These are phyloP conservation scores for Zoroaster sp. DNA, from an alignment of 53 echinoderm and acorn worm species.

Conservation along the genomic window DNA sequence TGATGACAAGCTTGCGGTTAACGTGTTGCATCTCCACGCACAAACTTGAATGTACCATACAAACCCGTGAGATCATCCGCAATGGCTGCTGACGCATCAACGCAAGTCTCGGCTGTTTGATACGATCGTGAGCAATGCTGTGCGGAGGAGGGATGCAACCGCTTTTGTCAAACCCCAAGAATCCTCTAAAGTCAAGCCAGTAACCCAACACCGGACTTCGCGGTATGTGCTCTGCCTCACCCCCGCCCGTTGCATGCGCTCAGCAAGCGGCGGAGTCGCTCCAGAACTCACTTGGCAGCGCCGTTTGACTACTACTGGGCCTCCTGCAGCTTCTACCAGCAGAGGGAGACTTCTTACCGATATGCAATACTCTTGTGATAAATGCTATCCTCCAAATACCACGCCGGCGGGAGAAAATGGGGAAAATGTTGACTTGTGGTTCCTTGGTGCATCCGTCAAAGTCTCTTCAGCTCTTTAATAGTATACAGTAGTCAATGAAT, in stretches of 20 bases:
- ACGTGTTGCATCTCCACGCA: neutral
- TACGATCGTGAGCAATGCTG: neutral
- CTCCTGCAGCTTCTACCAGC: constrained; percentile 25
- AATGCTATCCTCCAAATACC: neutral
- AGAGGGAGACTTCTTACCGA: constrained; percentile 32
- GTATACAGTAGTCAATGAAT: constrained; percentile 50
- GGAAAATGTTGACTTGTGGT: constrained; percentile 25
- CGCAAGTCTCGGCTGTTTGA: neutral
- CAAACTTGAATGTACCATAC: neutral
- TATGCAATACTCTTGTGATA: constrained; percentile 10
- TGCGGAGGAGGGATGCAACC: neutral
- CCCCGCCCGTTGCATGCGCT: neutral
- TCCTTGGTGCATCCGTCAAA: neutral
- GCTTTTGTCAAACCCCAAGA: neutral
- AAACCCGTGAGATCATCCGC: neutral
- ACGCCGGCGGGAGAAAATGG: neutral
- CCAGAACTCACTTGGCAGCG: neutral
- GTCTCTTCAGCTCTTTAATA: neutral
- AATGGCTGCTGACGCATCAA: neutral
- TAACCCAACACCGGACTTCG: constrained; percentile 35
- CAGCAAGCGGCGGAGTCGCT: neutral
- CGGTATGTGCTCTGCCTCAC: constrained; percentile 18
- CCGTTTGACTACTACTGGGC: neutral
- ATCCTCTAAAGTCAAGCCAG: neutral
- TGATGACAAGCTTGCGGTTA: neutral